Evolutionary conservation across 1,140 invertebrate genomes (phyloP), one percentile per base, ranked within the genome.

Genomic region (Drosophila virilis): DNA sequence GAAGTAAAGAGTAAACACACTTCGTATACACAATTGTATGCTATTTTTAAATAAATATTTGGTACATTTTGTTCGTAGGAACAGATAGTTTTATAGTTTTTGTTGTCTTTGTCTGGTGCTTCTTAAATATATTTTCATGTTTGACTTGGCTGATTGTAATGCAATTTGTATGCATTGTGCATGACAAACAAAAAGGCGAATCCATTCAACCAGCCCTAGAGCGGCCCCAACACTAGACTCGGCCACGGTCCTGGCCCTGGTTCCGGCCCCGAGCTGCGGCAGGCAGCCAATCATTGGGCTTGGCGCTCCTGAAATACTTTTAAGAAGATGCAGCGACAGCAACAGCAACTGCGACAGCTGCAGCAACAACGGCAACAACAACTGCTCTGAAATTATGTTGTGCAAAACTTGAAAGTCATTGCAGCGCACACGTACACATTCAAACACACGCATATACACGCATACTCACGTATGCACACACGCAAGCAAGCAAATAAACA

Each of bases 161-260:
- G 83, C 83, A 86, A 86, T 86, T 86, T 79, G 82, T 86, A 86
- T 86, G 83, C 82, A 86, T 86, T 86, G 82, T 88, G 83, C 82
- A 86, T 86, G 79, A 85, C 51, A 71, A 84, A 71, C 74, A 68
- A 64, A 77, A 67, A 67, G 48, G 42, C 65, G 38, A 74, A 59
- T 54, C 55, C 37, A 57, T 58, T 8, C 32, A 42, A 46, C 35
- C 22, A 62, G 43, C 52, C 15, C 17, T 57, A 62, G 55, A 32
- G 33, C 42, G 8, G 50, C 9, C 3, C 15, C 51, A 32, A 57
- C 50, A 65, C 77, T 28, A 59, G 71, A 55, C 48, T 42, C 60
- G 65, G n/a, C 13, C 40, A 6, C 6, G 40, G 6, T 42, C 40
- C n/a, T 7, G n/a, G 12, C 7, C 40, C 40, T 6, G 12, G 40